Conservation (phyloP, 1,140 invertebrate species). For the Pinna nobilis region DNA sequence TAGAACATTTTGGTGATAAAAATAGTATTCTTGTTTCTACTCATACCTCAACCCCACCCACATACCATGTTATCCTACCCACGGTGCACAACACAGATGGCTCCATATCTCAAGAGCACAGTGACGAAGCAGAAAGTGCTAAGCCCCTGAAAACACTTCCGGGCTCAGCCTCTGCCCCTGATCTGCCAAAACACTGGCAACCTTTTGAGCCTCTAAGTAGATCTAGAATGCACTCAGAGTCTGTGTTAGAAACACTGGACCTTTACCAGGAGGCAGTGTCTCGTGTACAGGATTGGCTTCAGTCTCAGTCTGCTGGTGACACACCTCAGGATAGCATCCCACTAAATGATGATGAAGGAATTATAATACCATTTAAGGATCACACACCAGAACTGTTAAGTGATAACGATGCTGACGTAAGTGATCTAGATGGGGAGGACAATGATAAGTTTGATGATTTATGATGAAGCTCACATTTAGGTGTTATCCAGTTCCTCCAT, state of each 20-base stretch:
- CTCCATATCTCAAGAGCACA: slow-evolving; percentile 32
- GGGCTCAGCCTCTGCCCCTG: slow-evolving; percentile 49
- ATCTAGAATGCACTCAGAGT: slow-evolving; percentile 42
- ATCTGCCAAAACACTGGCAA: slow-evolving; percentile 65
- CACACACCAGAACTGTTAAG: slow-evolving; percentile 32
- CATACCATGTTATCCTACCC: slow-evolving; percentile 59
- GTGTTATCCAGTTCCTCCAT: too few relatives aligned
- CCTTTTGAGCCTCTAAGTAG: slow-evolving; percentile 39
- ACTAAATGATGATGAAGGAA: slow-evolving; percentile 29
- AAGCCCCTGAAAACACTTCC: slow-evolving; percentile 40
- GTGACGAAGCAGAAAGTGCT: slow-evolving; percentile 21
- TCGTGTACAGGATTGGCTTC: slow-evolving; percentile 63
- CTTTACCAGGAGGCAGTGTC: slow-evolving; percentile 57
- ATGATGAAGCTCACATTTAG: slow-evolving; percentile 25
- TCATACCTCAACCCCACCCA: slow-evolving; percentile 55
- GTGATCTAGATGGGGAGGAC: slow-evolving; percentile 44
- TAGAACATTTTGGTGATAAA: slow-evolving; percentile 47
- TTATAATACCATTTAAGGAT: slow-evolving; percentile 23
- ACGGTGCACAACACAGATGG: slow-evolving; percentile 35
- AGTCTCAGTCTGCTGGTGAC: slow-evolving; percentile 47
- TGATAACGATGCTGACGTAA: slow-evolving; percentile 50
- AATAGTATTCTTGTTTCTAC: slow-evolving; percentile 54
- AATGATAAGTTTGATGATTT: slow-evolving; percentile 39
- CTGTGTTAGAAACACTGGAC: slow-evolving; percentile 58
- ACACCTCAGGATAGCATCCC: slow-evolving; percentile 17